Conservation (phyloP, 2,888 invertebrate genomes). For the Liopterus haemorrhoidalis region DNA sequence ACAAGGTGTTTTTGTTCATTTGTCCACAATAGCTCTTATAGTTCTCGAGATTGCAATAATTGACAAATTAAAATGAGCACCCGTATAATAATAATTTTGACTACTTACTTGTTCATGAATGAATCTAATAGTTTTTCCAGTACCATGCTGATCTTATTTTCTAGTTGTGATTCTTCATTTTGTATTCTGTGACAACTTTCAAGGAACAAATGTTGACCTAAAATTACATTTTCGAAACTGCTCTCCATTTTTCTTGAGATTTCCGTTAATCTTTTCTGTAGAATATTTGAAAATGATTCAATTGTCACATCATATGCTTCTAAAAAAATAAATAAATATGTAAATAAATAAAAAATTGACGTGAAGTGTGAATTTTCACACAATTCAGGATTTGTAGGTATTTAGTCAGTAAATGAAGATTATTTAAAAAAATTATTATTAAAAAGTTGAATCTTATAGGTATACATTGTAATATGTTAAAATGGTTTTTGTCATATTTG, state of each 20-base stretch:
- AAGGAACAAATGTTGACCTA: slow-evolving; percentile 58
- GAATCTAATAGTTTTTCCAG: slow-evolving; percentile 58
- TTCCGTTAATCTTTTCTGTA: slow-evolving; percentile 35
- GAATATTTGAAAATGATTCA: slow-evolving; percentile 26
- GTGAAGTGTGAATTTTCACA: neutral
- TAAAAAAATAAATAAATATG: slow-evolving; percentile 1
- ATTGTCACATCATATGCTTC: slow-evolving; percentile 19
- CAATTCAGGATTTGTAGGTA: no score
- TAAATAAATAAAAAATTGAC: neutral
- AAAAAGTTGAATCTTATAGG: neutral
- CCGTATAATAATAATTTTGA: no score
- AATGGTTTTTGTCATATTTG: slow-evolving; percentile 1
- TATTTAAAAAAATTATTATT: slow-evolving; percentile 16
- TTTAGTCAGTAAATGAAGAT: no score
- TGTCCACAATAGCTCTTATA: no score
- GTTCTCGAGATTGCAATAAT: no score
- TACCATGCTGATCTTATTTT: slow-evolving; percentile 55
- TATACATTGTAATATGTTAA: neutral
- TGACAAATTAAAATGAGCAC: no score
- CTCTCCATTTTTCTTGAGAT: slow-evolving; percentile 41
- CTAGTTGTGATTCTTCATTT: slow-evolving; percentile 56
- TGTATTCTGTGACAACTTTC: slow-evolving; percentile 63
- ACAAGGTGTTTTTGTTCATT: no score
- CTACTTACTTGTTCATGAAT: slow-evolving; percentile 55
- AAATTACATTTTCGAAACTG: slow-evolving; percentile 55